Evolutionary conservation across 2,888 invertebrate species (phyloP).

Genomic region (Amiota minor): DNA sequence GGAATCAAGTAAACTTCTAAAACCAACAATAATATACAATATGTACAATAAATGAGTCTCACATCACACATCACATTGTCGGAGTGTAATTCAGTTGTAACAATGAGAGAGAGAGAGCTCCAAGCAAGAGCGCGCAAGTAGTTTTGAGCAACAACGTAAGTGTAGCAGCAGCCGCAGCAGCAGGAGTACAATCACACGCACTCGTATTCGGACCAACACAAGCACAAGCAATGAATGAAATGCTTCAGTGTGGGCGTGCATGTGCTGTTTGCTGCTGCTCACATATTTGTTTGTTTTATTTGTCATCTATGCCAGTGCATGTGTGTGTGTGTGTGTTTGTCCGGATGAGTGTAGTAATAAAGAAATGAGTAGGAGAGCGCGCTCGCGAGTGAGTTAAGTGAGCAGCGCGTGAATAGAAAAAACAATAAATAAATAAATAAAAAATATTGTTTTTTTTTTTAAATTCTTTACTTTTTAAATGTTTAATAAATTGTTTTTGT

Average conservation of each 20-base stretch:
- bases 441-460: no score
- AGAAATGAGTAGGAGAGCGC: conserved; percentile 1
- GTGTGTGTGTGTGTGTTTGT: conserved; percentile 43
- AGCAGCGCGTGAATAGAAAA: background rate
- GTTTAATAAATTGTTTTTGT: no score
- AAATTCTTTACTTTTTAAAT: no score
- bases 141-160: conserved; percentile 17
- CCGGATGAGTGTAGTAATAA: background rate
- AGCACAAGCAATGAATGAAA: conserved; percentile 22
- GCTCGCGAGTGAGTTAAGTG: background rate
- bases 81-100: no score
- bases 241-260: conserved; percentile 2
- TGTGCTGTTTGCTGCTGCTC: background rate
- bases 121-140: conserved; percentile 21
- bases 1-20: no score
- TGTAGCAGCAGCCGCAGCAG: no score
- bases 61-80: no score
- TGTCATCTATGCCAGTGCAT: background rate
- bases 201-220: conserved; percentile 24
- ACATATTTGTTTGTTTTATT: no score
- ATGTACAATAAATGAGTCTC: no score
- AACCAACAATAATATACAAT: conserved; percentile 42
- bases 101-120: conserved; percentile 31
- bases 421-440: no score
- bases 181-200: conserved; percentile 26